phyloP scores from a whole-genome alignment of 2,888 invertebrate species.

The Mechanitis mazaeus region DNA sequence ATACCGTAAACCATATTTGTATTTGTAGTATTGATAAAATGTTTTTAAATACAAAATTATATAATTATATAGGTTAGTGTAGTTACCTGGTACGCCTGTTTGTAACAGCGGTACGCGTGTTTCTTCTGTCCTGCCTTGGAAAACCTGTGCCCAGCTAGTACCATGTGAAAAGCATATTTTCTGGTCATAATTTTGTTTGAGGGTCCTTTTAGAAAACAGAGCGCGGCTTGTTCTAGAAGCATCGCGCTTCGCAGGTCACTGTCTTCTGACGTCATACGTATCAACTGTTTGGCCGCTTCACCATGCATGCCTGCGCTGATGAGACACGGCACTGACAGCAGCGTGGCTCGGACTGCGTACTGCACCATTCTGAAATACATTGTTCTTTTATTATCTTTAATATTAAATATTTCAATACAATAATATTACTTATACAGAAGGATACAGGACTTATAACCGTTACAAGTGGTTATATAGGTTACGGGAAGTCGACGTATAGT shows the following conservation, averaged over 20 bases:
- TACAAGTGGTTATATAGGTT: too few relatives aligned
- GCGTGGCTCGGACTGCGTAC: slow-evolving; percentile 93
- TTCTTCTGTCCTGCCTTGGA: slow-evolving; percentile 94
- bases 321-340: slow-evolving; percentile 92
- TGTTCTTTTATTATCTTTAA: neutral
- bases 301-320: slow-evolving; percentile 86
- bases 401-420: too few relatives aligned
- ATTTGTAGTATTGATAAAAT: neutral
- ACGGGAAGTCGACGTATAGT: too few relatives aligned
- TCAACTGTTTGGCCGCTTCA: slow-evolving; percentile 96
- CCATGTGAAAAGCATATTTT: slow-evolving; percentile 97
- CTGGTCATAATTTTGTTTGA: slow-evolving; percentile 85
- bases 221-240: slow-evolving; percentile 95
- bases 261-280: slow-evolving; percentile 97
- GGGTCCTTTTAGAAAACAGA: slow-evolving; percentile 85
- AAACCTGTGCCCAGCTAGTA: slow-evolving; percentile 96
- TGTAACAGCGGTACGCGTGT: slow-evolving; percentile 94
- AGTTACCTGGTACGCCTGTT: slow-evolving; percentile 91
- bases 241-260: slow-evolving; percentile 97
- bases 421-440: neutral
- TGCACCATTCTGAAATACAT: slow-evolving; percentile 83
- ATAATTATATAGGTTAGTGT: neutral
- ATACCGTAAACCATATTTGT: too few relatives aligned
- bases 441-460: too few relatives aligned
- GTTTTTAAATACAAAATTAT: neutral